Evolutionary conservation across 2,888 invertebrate species (phyloP), one percentile per base, ranked within the genome.

Genomic region (Tachystola acroxantha): DNA sequence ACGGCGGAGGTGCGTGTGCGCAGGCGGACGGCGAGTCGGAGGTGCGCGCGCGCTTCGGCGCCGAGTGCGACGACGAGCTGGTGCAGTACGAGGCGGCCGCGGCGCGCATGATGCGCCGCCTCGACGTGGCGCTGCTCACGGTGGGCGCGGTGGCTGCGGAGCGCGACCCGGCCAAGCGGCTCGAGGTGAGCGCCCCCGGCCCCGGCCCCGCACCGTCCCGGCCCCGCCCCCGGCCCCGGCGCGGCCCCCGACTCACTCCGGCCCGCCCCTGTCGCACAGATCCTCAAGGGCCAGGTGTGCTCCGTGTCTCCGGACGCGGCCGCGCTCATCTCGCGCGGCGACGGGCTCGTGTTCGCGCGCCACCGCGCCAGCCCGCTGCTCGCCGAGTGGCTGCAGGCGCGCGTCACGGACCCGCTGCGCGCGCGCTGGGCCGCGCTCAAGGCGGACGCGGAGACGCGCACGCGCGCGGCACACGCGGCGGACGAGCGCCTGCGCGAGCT

Each of bases 251-350:
- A n/a, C n/a, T n/a, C n/a, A n/a, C n/a, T n/a, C n/a, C n/a, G n/a
- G n/a, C n/a, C n/a, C n/a, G n/a, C n/a, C n/a, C n/a, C n/a, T n/a
- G n/a, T n/a, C n/a, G n/a, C n/a, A 10, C 55, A 91, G 91, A 81
- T 90, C 40, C 63, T 92, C 45, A 91, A 92, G 62, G 77, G 86
- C 49, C 91, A 92, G 67, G 66, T 91, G 43, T 89, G 89, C 20
- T 77, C 79, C 37, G 70, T 93, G 45, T 93, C 94, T 7, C 93
- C 93, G 1, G 93, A 93, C 65, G 93, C 93, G 40, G 94, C 94
- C 4, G 90, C 91, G 39, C 79, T 94, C 20, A 94, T 94, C 46
- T 93, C 94, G 10, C 91, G 91, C 60, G 94, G 94, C 0, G 94
- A 94, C 71, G 91, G 92, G 39, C 79, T 94, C 28, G 92, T 94